Evolutionary conservation across 2,113 vertebrate species (phyloP).

Genomic region (Emydocephalus ijimae): DNA sequence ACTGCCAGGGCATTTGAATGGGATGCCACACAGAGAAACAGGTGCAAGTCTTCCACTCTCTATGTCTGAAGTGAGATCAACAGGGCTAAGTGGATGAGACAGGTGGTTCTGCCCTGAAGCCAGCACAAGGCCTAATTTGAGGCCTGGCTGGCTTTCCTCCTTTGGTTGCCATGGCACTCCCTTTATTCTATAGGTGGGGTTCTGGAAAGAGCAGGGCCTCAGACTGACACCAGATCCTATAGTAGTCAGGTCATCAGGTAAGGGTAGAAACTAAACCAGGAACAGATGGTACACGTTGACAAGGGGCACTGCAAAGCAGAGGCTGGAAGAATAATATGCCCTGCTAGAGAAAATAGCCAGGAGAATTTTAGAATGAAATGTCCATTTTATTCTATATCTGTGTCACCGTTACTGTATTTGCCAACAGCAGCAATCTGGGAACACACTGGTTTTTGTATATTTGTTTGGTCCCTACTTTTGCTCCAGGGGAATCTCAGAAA

Average conservation of each 20-base stretch:
- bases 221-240: background rate
- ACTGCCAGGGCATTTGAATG: slow-evolving; percentile 8
- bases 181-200: background rate
- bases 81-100: background rate
- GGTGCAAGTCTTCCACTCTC: background rate
- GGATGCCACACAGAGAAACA: background rate
- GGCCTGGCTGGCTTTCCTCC: background rate
- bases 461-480: background rate
- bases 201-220: background rate
- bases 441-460: background rate
- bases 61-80: background rate
- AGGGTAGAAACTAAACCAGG: background rate
- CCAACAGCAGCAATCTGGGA: background rate
- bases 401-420: background rate
- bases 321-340: background rate
- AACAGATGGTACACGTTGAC: background rate
- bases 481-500: background rate
- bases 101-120: background rate
- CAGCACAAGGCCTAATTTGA: background rate
- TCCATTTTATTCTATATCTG: background rate
- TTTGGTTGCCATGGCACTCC: background rate
- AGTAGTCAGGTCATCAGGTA: background rate
- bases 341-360: background rate
- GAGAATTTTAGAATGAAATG: background rate
- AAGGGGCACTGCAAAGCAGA: background rate